phyloP scores from a whole-genome alignment of 37 sponge, comb jelly and placozoan species.

The Halichondria panicea region DNA sequence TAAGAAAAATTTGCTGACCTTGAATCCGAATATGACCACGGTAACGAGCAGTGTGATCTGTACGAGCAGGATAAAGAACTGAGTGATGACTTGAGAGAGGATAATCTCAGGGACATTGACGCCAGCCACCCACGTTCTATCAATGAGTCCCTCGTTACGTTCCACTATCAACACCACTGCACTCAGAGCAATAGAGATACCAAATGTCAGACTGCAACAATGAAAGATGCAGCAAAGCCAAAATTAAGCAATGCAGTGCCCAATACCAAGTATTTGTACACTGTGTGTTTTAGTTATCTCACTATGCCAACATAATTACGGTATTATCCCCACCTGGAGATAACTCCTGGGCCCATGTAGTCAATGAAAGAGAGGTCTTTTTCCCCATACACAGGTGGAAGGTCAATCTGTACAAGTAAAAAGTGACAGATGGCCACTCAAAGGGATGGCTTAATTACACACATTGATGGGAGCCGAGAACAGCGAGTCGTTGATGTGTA shows the following conservation, averaged over 20 bases:
- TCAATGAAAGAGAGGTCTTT: slow-evolving; percentile 64
- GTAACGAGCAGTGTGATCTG: slow-evolving; percentile 49
- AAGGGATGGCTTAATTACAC: not conserved
- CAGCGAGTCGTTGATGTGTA: not conserved
- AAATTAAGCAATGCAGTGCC: not conserved
- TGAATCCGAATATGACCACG: slow-evolving; percentile 45
- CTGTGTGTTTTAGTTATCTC: not conserved
- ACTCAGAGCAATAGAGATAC: slow-evolving; percentile 80
- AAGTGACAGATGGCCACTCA: not conserved
- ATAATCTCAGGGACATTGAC: slow-evolving; percentile 71
- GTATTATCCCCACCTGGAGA: slow-evolving; percentile 44
- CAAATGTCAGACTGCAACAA: slow-evolving; percentile 64
- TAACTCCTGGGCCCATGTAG: slow-evolving; percentile 83
- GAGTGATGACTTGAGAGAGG: slow-evolving; percentile 62
- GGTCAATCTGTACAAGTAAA: slow-evolving; percentile 25
- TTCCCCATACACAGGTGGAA: slow-evolving; percentile 76
- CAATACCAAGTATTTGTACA: not conserved
- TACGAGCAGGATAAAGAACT: slow-evolving; percentile 53
- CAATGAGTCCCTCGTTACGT: slow-evolving; percentile 83
- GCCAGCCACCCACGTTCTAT: slow-evolving; percentile 82
- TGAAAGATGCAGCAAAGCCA: not conserved
- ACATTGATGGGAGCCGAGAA: slow-evolving; percentile 33
- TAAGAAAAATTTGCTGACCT: slow-evolving; percentile 20
- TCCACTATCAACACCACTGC: slow-evolving; percentile 76
- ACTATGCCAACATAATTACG: not conserved